Evolutionary conservation across 2,888 invertebrate species (phyloP), one percentile per base, ranked within the genome.

Genomic region (Kryphioiulus occultus): DNA sequence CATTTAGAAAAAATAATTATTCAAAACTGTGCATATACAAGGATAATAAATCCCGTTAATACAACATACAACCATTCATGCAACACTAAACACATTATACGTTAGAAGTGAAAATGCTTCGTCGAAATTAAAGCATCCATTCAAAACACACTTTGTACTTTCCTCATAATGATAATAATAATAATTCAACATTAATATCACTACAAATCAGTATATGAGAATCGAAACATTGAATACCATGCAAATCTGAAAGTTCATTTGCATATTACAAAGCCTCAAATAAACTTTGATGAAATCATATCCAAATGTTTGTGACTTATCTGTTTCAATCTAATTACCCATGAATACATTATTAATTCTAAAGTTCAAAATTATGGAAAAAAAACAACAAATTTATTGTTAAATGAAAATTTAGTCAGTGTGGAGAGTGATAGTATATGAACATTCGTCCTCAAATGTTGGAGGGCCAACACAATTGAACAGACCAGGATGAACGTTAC

Each of bases 1-100:
- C 68, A 68, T 68, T 26, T 68, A 68, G 68, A 68, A 68, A 68
- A 68, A 68, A 68, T 68, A 68, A 68, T 26, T 68, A 68, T 68
- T 68, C 7, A 68, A 68, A 68, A 68, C 22, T 68, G 68, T 68
- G 68, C 68, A 68, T 68, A 68, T 68, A 68, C 68, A 68, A 68
- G 68, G 68, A 68, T 68, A 68, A 68, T 68, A 68, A 68, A 68
- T 68, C 68, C 68, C 68, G 10, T 68, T 10, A 26, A 68, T 68
- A 68, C 68, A 68, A 26, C 68, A 68, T 68, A 68, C 68, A 68
- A 26, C 26, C 68, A 68, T 68, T 12, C 68, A 68, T 68, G 68
- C 68, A 68, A 68, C 68, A 68, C 68, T 68, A 22, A 68, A 26
- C 68, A 68, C 68, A 68, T 68, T 22, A n/a, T 68, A 68, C 68